A percentile compares a stretch with the other conserved stretches of the same genome.
Conservation (phyloP, 2,888 invertebrate genomes). For the Drosophila testacea region DNA sequence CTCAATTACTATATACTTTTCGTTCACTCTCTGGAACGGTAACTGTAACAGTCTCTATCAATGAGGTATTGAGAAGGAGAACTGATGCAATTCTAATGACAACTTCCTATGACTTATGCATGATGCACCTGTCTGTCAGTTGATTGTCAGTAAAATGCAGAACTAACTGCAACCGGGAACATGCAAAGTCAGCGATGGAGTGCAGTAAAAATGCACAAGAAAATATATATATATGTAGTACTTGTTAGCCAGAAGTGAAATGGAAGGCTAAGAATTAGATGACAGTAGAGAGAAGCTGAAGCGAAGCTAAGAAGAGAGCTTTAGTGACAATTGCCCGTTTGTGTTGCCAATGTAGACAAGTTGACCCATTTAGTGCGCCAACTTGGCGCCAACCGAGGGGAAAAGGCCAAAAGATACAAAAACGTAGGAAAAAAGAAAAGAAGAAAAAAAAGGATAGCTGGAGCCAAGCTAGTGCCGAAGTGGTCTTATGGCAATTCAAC, state of each 20-base stretch:
- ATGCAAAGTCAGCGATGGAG: constrained; percentile 62
- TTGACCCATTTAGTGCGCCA: constrained; percentile 69
- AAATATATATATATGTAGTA: not conserved
- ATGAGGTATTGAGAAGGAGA: not conserved
- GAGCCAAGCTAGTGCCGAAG: not conserved
- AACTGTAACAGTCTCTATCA: not conserved
- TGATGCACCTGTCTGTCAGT: constrained; percentile 38
- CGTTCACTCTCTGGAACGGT: not conserved
- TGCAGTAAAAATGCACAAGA: constrained; percentile 3
- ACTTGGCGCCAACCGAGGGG: constrained; percentile 29
- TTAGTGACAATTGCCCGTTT: constrained; percentile 73
- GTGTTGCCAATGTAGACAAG: constrained; percentile 69
- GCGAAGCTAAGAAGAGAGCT: constrained; percentile 7
- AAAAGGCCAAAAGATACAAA: constrained; percentile 16
- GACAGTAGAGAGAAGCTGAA: constrained; percentile 5
- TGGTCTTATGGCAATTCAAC: constrained; percentile 36
- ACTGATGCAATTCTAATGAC: constrained; percentile 48
- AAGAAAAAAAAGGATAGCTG: constrained; percentile 23
- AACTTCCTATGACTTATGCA: constrained; percentile 26
- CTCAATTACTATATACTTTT: not conserved
- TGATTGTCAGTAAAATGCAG: constrained; percentile 33
- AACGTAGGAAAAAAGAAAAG: not conserved
- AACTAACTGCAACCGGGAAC: constrained; percentile 24
- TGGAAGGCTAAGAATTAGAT: constrained; percentile 1
- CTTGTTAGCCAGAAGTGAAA: constrained; percentile 38